Percentiles rank a stretch among this genome's conserved stretches.
phyloP scores from a whole-genome alignment of 2,113 vertebrate species.

The Upupa epops region DNA sequence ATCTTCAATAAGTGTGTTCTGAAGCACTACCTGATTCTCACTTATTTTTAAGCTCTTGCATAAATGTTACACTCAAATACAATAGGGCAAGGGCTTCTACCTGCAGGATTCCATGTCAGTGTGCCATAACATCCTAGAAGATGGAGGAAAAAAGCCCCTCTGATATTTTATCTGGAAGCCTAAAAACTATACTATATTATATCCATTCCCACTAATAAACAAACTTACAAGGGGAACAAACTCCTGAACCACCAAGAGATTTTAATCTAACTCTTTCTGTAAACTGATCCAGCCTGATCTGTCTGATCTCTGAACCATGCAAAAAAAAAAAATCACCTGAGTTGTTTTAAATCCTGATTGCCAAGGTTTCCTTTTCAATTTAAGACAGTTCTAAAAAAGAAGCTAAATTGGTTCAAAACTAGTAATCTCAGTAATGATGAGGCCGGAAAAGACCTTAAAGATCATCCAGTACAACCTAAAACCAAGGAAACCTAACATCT shows the following conservation, averaged over 20 bases:
- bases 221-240: background rate
- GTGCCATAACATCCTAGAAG: background rate
- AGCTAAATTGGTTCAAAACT: background rate
- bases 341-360: slow-evolving; percentile 18
- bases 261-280: slow-evolving; percentile 27
- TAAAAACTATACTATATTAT: background rate
- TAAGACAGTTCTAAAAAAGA: background rate
- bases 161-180: background rate
- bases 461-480: too few relatives aligned
- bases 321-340: slow-evolving; percentile 10
- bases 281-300: slow-evolving; percentile 10
- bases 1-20: background rate
- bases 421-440: too few relatives aligned
- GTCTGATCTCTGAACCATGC: slow-evolving; percentile 1
- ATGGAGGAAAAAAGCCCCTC: background rate
- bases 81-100: background rate
- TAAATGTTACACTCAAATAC: background rate
- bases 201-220: background rate
- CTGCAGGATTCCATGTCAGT: background rate
- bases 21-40: background rate
- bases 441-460: too few relatives aligned
- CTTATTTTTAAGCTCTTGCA: background rate
- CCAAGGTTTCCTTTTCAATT: background rate
- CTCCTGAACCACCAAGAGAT: background rate
- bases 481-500: too few relatives aligned